Base-by-base conservation (phyloP, 2,113 vertebrate genomes). In the Chaetodon auriga region DNA sequence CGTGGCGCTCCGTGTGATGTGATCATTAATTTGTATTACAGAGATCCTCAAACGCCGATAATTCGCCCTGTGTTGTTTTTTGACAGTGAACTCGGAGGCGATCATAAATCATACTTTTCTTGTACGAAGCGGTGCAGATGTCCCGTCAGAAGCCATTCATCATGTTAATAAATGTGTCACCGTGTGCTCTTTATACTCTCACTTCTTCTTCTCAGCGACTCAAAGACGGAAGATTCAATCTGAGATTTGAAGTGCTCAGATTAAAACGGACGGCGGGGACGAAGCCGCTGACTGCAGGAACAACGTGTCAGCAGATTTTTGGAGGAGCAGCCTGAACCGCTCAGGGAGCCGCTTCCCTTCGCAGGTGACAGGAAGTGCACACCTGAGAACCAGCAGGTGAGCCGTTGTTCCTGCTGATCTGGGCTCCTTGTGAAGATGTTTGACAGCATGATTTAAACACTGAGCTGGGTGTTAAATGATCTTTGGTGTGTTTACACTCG, bases 91-190 rank as follows among this genome's bases (percentile, higher is more conserved):
- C 62, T 82, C 18, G 14, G 75, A 88, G 66, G 43, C 19, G 21
- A 87, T 90, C 87, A 84, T 92, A 89, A 92, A 92, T 93, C 91
- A 89, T 57, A 68, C 81, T 87, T 93, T 90, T 77, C 71, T 80
- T 21, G 10, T 66, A 60, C 10, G 57, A 82, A 72, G 70, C 80
- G 25, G 82, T 66, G 87, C 86, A 89, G 85, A 89, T 86, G 87
- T 91, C 75, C 55, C 60, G 48, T 88, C 63, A 84, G 75, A 84
- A 89, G 85, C 78, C 72, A 91, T 92, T 91, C 79, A 86, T 92
- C 90, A 91, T 66, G 46, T 86, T 89, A 89, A 91, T 87, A 87
- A 88, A 90, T 35, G 69, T 88, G 90, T 92, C 90, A 88, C 43
- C 19, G 0, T 3, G 12, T 21, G 61, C 74, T 68, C 77, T 72